phyloP scores from a whole-genome alignment of 2,888 invertebrate genomes.

The Vanessa cardui region DNA sequence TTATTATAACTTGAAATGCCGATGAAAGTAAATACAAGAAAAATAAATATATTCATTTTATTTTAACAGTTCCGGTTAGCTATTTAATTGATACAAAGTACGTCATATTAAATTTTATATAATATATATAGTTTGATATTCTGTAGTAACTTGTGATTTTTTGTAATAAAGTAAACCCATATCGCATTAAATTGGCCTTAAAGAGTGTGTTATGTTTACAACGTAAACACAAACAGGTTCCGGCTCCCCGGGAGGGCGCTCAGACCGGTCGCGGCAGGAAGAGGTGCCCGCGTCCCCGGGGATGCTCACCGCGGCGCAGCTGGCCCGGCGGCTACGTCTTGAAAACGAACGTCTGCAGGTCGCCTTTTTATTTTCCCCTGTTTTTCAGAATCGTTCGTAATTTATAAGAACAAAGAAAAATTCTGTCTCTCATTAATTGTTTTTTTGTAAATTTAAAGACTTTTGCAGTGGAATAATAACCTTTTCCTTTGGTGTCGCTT shows the following conservation, averaged over 20 bases:
- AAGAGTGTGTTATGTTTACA: not conserved
- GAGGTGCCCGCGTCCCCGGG: slow-evolving; percentile 79
- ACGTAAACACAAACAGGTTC: slow-evolving; percentile 55
- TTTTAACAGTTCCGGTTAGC: too few relatives aligned
- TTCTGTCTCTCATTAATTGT: slow-evolving; percentile 18
- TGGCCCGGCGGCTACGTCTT: slow-evolving; percentile 84
- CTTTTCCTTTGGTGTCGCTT: not conserved
- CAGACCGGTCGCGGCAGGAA: slow-evolving; percentile 75
- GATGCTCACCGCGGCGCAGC: slow-evolving; percentile 81
- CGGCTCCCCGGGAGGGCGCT: slow-evolving; percentile 72
- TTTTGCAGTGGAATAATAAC: slow-evolving; percentile 8
- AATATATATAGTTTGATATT: too few relatives aligned
- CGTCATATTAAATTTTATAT: too few relatives aligned
- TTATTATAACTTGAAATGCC: too few relatives aligned
- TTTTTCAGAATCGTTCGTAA: slow-evolving; percentile 9
- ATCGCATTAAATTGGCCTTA: not conserved
- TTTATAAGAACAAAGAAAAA: slow-evolving; percentile 19
- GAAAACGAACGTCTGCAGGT: slow-evolving; percentile 89
- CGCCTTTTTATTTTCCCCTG: slow-evolving; percentile 19
- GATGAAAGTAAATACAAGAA: too few relatives aligned
- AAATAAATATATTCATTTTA: too few relatives aligned
- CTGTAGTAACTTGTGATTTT: too few relatives aligned
- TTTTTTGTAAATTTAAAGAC: slow-evolving; percentile 17
- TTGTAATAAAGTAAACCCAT: not conserved
- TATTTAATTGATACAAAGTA: too few relatives aligned